Conservation (phyloP, 35 echinoderm and acorn worm species). For the Eucidaris tribuloides region DNA sequence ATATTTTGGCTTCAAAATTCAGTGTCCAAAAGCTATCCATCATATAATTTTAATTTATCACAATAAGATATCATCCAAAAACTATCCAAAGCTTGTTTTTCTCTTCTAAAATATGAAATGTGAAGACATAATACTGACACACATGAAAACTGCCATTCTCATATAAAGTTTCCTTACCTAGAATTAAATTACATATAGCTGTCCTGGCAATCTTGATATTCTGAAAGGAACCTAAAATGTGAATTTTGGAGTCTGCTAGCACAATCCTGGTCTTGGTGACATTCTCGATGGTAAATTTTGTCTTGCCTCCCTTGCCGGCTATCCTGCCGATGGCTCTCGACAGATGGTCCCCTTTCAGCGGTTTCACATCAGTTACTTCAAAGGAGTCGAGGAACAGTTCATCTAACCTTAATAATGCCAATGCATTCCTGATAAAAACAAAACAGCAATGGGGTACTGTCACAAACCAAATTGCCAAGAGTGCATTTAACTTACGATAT, state of each 20-base stretch:
- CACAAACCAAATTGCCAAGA: too few species aligned
- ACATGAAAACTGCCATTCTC: too few species aligned
- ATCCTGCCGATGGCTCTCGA: slow-evolving; percentile 93
- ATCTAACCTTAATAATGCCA: slow-evolving; percentile 87
- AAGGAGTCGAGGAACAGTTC: slow-evolving; percentile 96
- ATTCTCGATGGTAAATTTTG: slow-evolving; percentile 98
- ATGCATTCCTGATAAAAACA: slow-evolving; percentile 54
- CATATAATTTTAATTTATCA: too few species aligned
- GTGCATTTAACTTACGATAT: too few species aligned
- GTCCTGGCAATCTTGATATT: slow-evolving; percentile 96
- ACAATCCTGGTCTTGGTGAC: slow-evolving; percentile 96
- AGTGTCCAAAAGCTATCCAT: too few species aligned
- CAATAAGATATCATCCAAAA: too few species aligned
- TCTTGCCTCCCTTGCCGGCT: slow-evolving; percentile 94
- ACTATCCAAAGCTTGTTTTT: too few species aligned
- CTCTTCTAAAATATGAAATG: too few species aligned
- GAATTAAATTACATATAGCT: slow-evolving; percentile 93
- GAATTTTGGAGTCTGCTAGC: slow-evolving; percentile 78
- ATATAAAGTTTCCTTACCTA: slow-evolving; percentile 94
- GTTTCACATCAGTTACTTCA: slow-evolving; percentile 96
- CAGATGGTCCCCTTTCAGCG: slow-evolving; percentile 95
- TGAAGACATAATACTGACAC: too few species aligned
- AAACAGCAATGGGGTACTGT: neutral
- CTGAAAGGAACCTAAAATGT: slow-evolving; percentile 93
- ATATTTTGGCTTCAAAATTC: too few species aligned